These are phyloP conservation scores for Syngnathoides biaculeatus DNA, from an alignment of 2,113 vertebrate species.

Conservation along the genomic window DNA sequence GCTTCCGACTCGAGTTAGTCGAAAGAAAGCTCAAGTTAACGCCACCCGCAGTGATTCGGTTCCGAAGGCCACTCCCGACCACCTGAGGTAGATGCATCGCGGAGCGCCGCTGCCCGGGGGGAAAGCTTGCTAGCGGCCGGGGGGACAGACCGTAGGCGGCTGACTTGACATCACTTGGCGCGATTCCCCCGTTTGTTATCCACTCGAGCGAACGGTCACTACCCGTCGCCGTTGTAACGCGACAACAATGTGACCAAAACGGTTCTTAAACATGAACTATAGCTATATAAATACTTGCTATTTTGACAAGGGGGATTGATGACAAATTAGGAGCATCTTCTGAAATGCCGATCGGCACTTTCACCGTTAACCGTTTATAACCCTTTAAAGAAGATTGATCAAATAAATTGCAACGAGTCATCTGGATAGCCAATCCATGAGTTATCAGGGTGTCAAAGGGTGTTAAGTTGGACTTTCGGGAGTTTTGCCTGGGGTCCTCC, in stretches of 20 bases:
- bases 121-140: conserved; percentile 27
- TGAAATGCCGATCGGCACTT: conserved; percentile 18
- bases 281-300: conserved; percentile 2
- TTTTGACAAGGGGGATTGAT: conserved; percentile 26
- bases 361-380: conserved; percentile 5
- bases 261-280: conserved; percentile 8
- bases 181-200: conserved; percentile 38
- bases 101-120: conserved; percentile 21
- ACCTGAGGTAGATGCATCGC: conserved; percentile 39
- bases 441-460: not conserved
- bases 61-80: conserved; percentile 46
- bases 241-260: not conserved
- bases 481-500: not conserved
- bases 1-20: conserved; percentile 69
- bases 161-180: conserved; percentile 68
- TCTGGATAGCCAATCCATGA: not conserved
- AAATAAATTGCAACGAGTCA: not conserved
- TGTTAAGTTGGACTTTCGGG: not conserved
- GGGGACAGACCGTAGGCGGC: conserved; percentile 24
- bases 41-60: conserved; percentile 42
- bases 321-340: conserved; percentile 34
- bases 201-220: conserved; percentile 18
- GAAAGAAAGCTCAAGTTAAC: conserved; percentile 75
- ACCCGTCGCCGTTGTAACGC: not conserved
- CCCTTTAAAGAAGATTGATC: not conserved